Evolutionary conservation across 2,888 invertebrate genomes (phyloP).

Genomic region (Spisula solida): DNA sequence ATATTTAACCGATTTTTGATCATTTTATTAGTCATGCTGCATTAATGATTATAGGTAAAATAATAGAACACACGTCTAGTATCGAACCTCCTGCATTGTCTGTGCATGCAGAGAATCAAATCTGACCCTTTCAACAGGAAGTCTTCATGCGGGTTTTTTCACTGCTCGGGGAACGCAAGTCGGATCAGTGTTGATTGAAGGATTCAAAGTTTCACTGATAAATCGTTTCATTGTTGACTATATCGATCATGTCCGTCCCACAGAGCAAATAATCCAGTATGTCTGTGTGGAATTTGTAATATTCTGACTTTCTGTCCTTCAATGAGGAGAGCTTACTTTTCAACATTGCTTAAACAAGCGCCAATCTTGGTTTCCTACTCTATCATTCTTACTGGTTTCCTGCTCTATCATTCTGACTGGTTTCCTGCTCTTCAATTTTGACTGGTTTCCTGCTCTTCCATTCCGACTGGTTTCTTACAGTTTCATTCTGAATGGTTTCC

Average conservation of each 20-base stretch:
- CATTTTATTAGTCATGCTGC: neutral
- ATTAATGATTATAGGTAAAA: slow-evolving; percentile 18
- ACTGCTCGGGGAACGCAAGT: neutral
- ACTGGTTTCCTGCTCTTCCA: neutral
- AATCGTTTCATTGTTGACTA: neutral
- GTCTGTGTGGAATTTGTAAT: slow-evolving; percentile 4
- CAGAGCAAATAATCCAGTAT: neutral
- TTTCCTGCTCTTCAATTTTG: neutral
- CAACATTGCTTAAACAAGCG: neutral
- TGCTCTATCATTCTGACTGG: neutral
- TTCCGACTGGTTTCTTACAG: no score
- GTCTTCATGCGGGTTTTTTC: neutral
- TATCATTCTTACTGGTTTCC: neutral
- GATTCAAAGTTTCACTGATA: slow-evolving; percentile 11
- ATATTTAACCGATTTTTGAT: slow-evolving; percentile 11
- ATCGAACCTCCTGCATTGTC: neutral
- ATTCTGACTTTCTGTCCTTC: neutral
- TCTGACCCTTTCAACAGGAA: slow-evolving; percentile 22
- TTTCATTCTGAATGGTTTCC: no score
- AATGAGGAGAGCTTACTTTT: neutral
- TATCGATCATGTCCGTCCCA: neutral
- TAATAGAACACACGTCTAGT: neutral
- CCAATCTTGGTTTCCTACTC: no score
- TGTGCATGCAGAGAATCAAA: neutral
- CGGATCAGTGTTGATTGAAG: slow-evolving; percentile 4